These are phyloP conservation scores for Erebia ligea DNA, from an alignment of 2,888 invertebrate species.

Conservation along the genomic window DNA sequence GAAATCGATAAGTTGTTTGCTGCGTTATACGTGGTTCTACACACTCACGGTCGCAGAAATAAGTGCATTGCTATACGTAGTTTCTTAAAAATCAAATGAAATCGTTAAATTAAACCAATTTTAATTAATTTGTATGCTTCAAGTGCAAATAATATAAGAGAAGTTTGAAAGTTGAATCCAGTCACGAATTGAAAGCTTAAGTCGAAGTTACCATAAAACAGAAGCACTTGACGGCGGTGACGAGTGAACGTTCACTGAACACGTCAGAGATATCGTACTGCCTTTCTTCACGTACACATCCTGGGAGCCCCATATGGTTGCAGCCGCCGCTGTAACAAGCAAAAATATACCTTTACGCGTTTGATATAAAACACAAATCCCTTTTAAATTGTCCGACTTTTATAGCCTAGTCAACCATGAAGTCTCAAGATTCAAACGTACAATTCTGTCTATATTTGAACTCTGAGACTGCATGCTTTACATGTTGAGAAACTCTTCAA, in stretches of 20 bases:
- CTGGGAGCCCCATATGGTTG: slow-evolving; percentile 92
- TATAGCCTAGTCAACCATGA: slow-evolving; percentile 35
- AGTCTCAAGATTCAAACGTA: slow-evolving; percentile 41
- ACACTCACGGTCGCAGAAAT: too few species aligned
- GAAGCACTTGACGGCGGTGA: slow-evolving; percentile 88
- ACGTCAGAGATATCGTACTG: slow-evolving; percentile 94
- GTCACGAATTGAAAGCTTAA: slow-evolving; percentile 18
- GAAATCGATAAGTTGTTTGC: too few species aligned
- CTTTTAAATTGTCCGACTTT: slow-evolving; percentile 3
- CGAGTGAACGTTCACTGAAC: slow-evolving; percentile 94
- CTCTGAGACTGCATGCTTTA: slow-evolving; percentile 25
- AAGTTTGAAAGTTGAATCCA: slow-evolving; percentile 1
- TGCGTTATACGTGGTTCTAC: too few species aligned
- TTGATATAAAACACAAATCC: slow-evolving; percentile 25
- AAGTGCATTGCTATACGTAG: too few species aligned
- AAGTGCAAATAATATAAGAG: not conserved
- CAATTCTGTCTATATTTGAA: slow-evolving; percentile 32
- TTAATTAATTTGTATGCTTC: not conserved
- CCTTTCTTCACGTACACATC: slow-evolving; percentile 95
- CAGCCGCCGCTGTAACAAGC: slow-evolving; percentile 90
- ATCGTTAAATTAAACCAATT: not conserved
- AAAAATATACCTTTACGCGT: slow-evolving; percentile 49
- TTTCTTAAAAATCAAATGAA: too few species aligned
- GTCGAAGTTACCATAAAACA: slow-evolving; percentile 83
- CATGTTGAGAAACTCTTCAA: slow-evolving; percentile 29